These are phyloP conservation scores for Corythaixoides concolor DNA, from an alignment of 2,113 vertebrate genomes.

Conservation along the genomic window DNA sequence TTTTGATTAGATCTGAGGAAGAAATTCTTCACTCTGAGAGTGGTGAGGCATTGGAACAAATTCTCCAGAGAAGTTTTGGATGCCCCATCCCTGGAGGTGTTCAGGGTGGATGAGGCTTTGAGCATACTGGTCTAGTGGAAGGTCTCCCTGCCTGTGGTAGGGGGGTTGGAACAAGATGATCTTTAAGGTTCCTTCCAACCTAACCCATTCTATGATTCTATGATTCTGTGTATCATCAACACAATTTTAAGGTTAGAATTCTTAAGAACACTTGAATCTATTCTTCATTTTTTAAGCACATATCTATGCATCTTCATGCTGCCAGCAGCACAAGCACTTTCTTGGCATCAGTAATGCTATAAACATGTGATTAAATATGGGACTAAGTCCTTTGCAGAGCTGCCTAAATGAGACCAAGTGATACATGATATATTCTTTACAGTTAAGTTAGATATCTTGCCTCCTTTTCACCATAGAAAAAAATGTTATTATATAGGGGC, in stretches of 20 bases:
- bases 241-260: background rate
- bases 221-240: background rate
- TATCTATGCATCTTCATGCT: background rate
- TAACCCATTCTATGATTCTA: too few relatives aligned
- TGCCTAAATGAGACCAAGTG: background rate
- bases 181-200: too few relatives aligned
- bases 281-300: background rate
- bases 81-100: too few relatives aligned
- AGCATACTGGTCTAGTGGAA: too few relatives aligned
- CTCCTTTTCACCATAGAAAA: background rate
- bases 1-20: too few relatives aligned
- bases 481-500: background rate
- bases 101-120: too few relatives aligned
- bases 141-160: too few relatives aligned
- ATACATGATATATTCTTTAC: background rate
- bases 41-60: too few relatives aligned
- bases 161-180: too few relatives aligned
- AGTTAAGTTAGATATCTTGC: background rate
- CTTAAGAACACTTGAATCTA: background rate
- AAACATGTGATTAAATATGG: background rate
- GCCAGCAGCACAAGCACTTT: background rate
- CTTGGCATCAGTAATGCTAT: background rate
- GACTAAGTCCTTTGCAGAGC: background rate
- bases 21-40: too few relatives aligned
- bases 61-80: too few relatives aligned